Base-by-base conservation (phyloP, 2,888 invertebrate genomes). In the Pheosia gnoma region DNA sequence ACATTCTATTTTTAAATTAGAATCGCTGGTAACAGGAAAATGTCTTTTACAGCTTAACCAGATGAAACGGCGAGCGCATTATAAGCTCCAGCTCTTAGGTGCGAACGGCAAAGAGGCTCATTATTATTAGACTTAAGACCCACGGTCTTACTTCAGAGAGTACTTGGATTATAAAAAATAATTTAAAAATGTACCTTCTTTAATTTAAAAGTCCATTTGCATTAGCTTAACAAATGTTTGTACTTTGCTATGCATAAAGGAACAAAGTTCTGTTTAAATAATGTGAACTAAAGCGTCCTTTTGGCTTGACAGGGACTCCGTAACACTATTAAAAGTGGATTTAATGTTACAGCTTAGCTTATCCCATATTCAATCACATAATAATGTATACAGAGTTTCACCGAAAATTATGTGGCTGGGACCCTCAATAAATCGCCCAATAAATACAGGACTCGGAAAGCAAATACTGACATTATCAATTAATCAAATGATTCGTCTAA, bases 401-500 rank as follows among this genome's bases (percentile, higher is more conserved):
- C 51, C 25, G 7, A 51, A 51, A 36, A 9, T 53, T 53, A 53
- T 6, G 11, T 10, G 11, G 53, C 37, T 5, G 11, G 52, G 11
- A 37, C 53, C 53, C 52, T n/a, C 37, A 37, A 37, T 37, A 53
- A 37, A 53, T 37, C 53, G 36, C 53, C 53, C 53, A 53, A 53
- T 53, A 53, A 53, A 53, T 53, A 53, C 53, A 9, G 37, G 37
- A 53, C 11, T 53, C 37, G 11, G 53, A 8, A 37, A 53, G 53
- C 37, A 53, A 53, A 37, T 53, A 11, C 53, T 37, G 53, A 37
- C 53, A 37, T 53, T 37, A 53, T 53, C 53, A 37, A 53, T 53
- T 53, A 53, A 53, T 53, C 53, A 53, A 53, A 53, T 37, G 53
- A 53, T 53, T 53, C 37, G 53, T 53, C 36, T 13, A 36, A 37